Percentiles rank a stretch among this genome's conserved stretches.
Evolutionary conservation across 2,797 vertebrate genomes (phyloP).

Genomic region (Pachyuromys duprasi): DNA sequence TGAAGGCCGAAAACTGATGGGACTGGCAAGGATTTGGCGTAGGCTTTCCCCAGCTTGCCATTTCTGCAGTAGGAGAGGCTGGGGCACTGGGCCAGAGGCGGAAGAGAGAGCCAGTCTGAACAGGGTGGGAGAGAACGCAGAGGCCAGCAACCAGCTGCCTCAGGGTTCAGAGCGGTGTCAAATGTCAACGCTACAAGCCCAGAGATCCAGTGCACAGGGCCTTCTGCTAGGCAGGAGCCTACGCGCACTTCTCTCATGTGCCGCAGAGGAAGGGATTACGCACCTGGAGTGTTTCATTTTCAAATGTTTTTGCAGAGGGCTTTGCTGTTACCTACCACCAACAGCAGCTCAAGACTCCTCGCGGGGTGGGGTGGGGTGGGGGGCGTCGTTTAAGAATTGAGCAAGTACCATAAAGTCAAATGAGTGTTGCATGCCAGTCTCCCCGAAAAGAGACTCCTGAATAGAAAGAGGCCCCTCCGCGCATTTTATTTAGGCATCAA

Average conservation of each 20-base stretch:
- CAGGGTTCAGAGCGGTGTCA: constrained; percentile 66
- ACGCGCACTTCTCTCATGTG: not conserved
- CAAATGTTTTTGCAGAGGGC: constrained; percentile 65
- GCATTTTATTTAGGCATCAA: constrained; percentile 32
- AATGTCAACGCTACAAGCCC: constrained; percentile 41
- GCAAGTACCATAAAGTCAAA: constrained; percentile 25
- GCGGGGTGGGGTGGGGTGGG: not conserved
- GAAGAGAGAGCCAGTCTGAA: constrained; percentile 44
- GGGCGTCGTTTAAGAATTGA: constrained; percentile 57
- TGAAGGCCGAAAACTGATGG: not conserved
- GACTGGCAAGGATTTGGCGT: not conserved
- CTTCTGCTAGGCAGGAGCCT: constrained; percentile 6
- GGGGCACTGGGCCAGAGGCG: constrained; percentile 29
- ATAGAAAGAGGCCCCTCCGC: not conserved
- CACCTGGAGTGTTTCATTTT: constrained; percentile 72
- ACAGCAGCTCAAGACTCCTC: not conserved
- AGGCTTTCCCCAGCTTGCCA: not conserved
- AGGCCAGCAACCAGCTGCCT: constrained; percentile 50
- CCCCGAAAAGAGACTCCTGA: constrained; percentile 7
- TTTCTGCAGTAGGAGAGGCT: not conserved
- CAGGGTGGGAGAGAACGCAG: constrained; percentile 57
- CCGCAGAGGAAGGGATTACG: constrained; percentile 52
- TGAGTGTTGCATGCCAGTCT: not conserved
- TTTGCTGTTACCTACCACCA: constrained; percentile 58
- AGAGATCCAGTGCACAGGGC: not conserved